These are phyloP conservation scores for Pseudochromis fuscus DNA, from an alignment of 2,797 vertebrate species.

Conservation along the genomic window DNA sequence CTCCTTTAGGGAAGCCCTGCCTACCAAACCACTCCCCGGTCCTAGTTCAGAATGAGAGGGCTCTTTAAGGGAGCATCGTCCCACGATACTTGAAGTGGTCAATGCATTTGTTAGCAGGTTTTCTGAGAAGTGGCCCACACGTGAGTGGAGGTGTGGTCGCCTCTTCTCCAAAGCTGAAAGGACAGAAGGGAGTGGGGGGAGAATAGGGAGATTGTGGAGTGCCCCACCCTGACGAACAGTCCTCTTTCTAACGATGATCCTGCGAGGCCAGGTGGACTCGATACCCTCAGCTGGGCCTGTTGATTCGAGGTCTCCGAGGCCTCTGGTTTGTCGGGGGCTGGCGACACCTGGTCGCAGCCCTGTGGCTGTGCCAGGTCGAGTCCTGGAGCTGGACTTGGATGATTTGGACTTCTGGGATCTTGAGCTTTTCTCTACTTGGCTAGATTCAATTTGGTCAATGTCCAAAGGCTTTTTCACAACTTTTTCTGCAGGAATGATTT, in stretches of 20 bases:
- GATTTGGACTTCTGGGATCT: conserved; percentile 73
- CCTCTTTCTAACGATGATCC: conserved; percentile 85
- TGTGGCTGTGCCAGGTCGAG: conserved; percentile 79
- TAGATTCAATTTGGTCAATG: conserved; percentile 31
- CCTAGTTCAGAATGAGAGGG: conserved; percentile 65
- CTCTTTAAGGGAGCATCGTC: conserved; percentile 83
- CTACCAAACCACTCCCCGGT: conserved; percentile 57
- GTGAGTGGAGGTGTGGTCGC: conserved; percentile 71
- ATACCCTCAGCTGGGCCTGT: conserved; percentile 74
- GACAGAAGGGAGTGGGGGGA: conserved; percentile 86
- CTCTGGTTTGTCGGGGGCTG: conserved; percentile 64
- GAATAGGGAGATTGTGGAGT: conserved; percentile 86
- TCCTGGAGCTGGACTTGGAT: conserved; percentile 75
- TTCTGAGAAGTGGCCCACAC: conserved; percentile 77
- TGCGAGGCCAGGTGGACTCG: conserved; percentile 87
- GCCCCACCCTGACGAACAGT: conserved; percentile 87
- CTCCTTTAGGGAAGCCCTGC: conserved; percentile 77
- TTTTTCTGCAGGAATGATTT: conserved; percentile 34
- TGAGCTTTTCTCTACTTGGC: conserved; percentile 55
- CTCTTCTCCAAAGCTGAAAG: conserved; percentile 83
- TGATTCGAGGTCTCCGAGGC: conserved; percentile 66
- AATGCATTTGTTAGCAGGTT: conserved; percentile 68
- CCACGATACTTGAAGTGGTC: conserved; percentile 70
- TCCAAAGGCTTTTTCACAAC: conserved; percentile 48
- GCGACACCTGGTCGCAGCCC: conserved; percentile 72